Conservation (phyloP, 2,797 vertebrate genomes). For the Trachops cirrhosus region DNA sequence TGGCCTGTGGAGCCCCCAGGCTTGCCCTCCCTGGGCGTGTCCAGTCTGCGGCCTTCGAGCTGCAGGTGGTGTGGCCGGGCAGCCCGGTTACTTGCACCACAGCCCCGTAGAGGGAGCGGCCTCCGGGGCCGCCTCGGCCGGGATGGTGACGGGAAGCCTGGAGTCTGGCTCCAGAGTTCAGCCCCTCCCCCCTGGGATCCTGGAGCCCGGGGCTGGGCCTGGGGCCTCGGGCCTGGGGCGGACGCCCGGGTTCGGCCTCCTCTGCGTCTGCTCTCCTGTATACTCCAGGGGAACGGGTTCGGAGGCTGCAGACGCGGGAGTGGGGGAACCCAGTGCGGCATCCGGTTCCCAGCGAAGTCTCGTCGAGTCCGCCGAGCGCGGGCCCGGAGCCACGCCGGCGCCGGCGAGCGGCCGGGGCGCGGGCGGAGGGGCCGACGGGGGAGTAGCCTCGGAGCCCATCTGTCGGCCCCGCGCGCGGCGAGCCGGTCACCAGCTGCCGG, state of each 20-base stretch:
- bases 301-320: background rate
- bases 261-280: background rate
- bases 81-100: background rate
- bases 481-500: constrained; percentile 94
- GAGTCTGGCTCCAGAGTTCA: background rate
- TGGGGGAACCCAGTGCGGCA: background rate
- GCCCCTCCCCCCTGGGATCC: background rate
- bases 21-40: background rate
- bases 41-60: background rate
- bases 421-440: background rate
- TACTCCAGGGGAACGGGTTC: background rate
- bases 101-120: background rate
- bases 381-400: background rate
- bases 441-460: constrained; percentile 90
- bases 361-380: background rate
- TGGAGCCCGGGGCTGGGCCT: background rate
- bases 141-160: background rate
- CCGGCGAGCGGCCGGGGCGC: background rate
- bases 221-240: accelerated
- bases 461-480: constrained; percentile 87
- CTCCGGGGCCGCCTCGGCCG: constrained; percentile 32
- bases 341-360: background rate
- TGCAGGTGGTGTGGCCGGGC: constrained; percentile 34
- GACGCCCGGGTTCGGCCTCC: too few species aligned
- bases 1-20: background rate